phyloP scores from a whole-genome alignment of 2,113 vertebrate species.

The Protobothrops mucrosquamatus region DNA sequence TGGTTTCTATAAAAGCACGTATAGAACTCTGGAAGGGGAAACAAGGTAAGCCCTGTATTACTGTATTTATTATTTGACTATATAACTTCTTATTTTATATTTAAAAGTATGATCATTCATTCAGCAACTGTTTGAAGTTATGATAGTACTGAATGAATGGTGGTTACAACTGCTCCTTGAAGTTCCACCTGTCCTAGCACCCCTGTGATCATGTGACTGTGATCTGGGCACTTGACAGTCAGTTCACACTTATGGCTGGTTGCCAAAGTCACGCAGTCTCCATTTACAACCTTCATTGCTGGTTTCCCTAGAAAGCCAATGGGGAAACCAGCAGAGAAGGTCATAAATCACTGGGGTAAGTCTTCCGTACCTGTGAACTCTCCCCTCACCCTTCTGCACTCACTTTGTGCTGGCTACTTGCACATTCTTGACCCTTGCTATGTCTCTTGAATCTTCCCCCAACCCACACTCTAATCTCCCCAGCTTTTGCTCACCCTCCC shows the following conservation, averaged over 20 bases:
- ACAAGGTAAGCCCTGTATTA: slow-evolving; percentile 76
- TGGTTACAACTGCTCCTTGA: background rate
- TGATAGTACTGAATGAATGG: background rate
- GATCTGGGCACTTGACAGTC: background rate
- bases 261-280: background rate
- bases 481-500: background rate
- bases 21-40: slow-evolving; percentile 78
- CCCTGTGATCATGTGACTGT: background rate
- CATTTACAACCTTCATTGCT: background rate
- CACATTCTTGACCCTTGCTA: background rate
- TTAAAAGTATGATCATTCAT: background rate
- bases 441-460: background rate
- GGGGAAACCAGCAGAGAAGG: background rate
- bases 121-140: background rate
- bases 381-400: background rate
- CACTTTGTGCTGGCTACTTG: background rate
- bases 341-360: background rate
- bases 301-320: background rate
- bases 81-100: background rate
- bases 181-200: background rate
- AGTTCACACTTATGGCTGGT: background rate
- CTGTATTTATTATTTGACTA: background rate
- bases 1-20: slow-evolving; percentile 90
- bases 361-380: background rate
- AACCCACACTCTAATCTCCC: background rate